A percentile compares a stretch with the other conserved stretches of the same genome.
Evolutionary conservation across 1,140 invertebrate genomes (phyloP).

Genomic region (Schlechtendalia chinensis): DNA sequence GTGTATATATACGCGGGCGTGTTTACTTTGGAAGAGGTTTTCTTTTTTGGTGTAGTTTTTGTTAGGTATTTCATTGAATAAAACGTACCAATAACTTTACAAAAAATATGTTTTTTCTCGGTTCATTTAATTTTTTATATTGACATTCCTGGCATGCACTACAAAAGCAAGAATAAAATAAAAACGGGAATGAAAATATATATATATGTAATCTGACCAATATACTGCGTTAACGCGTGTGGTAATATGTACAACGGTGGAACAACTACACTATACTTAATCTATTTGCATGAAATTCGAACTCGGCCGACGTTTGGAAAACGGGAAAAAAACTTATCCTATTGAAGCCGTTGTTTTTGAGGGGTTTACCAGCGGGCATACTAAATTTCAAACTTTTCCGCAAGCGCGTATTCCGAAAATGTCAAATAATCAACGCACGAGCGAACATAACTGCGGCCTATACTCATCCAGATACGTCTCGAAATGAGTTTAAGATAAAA

Average conservation of each 20-base stretch:
- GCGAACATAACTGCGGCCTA: neutral
- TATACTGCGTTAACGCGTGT: too few species aligned
- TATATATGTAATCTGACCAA: too few species aligned
- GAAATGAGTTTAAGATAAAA: conserved; percentile 38
- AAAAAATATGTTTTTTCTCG: too few species aligned
- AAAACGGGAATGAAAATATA: too few species aligned
- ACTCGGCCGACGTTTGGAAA: neutral
- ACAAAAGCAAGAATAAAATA: too few species aligned
- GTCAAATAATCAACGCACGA: conserved; percentile 38
- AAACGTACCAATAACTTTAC: too few species aligned
- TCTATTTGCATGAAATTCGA: conserved; percentile 13
- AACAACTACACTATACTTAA: neutral
- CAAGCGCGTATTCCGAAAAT: conserved; percentile 2
- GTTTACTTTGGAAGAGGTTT: too few species aligned
- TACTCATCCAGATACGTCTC: neutral
- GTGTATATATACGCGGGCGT: too few species aligned
- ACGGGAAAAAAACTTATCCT: conserved; percentile 1
- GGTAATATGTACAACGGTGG: neutral
- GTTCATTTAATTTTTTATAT: too few species aligned
- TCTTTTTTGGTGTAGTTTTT: too few species aligned
- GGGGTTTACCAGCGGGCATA: neutral
- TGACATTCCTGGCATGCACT: too few species aligned
- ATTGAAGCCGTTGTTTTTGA: conserved; percentile 28
- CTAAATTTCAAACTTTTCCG: conserved; percentile 23
- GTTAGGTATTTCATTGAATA: too few species aligned